Evolutionary conservation across 2,797 vertebrate species (phyloP).

Genomic region (Semotilus atromaculatus): DNA sequence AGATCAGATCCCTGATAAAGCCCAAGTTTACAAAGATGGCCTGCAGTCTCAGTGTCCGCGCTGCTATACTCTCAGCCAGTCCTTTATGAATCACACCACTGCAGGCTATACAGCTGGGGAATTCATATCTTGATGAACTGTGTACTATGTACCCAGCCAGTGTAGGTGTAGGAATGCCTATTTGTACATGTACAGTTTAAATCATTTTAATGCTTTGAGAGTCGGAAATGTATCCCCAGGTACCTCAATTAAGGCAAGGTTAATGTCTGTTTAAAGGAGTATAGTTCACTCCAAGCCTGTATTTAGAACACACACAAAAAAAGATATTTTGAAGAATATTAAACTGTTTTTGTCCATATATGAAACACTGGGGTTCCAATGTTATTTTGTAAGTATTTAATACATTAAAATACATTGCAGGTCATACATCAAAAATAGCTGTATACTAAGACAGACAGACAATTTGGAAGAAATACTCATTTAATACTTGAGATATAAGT

Average conservation of each 20-base stretch:
- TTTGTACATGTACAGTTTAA: conserved; percentile 11
- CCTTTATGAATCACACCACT: conserved; percentile 41
- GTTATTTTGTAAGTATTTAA: background rate
- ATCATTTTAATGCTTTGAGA: background rate
- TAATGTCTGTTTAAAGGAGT: background rate
- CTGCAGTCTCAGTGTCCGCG: background rate
- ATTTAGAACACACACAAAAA: background rate
- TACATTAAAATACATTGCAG: background rate
- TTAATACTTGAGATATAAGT: background rate
- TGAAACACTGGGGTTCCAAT: background rate
- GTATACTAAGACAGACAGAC: background rate
- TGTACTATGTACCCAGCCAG: background rate
- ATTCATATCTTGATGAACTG: conserved; percentile 5
- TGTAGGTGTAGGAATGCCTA: conserved; percentile 30
- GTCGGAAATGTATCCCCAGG: background rate
- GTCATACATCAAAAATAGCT: background rate
- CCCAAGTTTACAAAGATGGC: conserved; percentile 3
- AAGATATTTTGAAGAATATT: background rate
- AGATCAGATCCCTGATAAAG: conserved; percentile 31
- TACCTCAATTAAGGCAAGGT: background rate
- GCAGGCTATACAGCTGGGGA: conserved; percentile 11
- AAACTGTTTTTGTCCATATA: background rate
- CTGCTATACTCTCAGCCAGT: conserved; percentile 21
- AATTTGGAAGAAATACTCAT: background rate
- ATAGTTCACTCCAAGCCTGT: background rate